phyloP scores from a whole-genome alignment of 53 echinoderm and acorn worm species.

The Astropecten irregularis region DNA sequence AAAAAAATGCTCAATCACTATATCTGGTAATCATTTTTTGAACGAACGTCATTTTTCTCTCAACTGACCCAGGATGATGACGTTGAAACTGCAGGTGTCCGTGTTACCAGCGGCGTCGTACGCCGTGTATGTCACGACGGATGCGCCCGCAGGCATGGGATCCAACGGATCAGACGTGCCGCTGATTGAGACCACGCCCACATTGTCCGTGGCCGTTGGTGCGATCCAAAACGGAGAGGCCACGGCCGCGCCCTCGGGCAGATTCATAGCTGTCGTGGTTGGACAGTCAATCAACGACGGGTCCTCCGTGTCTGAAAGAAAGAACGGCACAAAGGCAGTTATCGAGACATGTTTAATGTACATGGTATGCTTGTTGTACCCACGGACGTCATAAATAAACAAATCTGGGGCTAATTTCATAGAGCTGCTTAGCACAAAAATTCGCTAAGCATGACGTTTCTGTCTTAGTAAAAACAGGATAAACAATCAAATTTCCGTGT shows the following conservation, averaged over 20 bases:
- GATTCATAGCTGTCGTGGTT: constrained; percentile 19
- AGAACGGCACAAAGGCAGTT: neutral
- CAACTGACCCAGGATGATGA: constrained; percentile 64
- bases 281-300: constrained; percentile 60
- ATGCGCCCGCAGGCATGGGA: constrained; percentile 35
- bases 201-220: constrained; percentile 52
- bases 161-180: constrained; percentile 9
- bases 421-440: too few species aligned
- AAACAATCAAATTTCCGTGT: too few species aligned
- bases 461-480: too few species aligned
- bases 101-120: constrained; percentile 51
- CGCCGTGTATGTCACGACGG: constrained; percentile 55
- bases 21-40: too few species aligned
- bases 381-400: neutral
- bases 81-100: constrained; percentile 49
- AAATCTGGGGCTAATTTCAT: too few species aligned
- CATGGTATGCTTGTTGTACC: neutral
- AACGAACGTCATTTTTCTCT: too few species aligned
- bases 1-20: neutral
- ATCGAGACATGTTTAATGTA: too few species aligned
- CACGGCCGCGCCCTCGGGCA: neutral
- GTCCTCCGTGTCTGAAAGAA: constrained; percentile 32
- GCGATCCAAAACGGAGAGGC: constrained; percentile 48
- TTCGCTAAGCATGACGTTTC: too few species aligned
- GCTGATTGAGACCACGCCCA: neutral